A percentile compares a stretch with the other conserved stretches of the same genome.
phyloP scores from a whole-genome alignment of 2,113 vertebrate species.

The Mormoops blainvillei region DNA sequence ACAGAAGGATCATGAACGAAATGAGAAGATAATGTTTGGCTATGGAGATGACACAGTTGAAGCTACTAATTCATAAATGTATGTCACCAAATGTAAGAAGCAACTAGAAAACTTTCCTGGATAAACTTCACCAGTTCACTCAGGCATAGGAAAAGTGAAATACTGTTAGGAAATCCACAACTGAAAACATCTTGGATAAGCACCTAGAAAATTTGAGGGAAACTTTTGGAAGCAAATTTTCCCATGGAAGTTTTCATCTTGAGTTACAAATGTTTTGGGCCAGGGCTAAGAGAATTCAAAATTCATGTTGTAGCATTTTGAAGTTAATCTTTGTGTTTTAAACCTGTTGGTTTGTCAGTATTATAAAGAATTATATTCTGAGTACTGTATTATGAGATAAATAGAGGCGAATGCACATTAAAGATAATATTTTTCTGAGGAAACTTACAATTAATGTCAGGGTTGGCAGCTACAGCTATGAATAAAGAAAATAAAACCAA shows the following conservation, averaged over 20 bases:
- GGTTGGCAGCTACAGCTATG: not conserved
- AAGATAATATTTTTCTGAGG: not conserved
- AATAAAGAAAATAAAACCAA: constrained; percentile 4
- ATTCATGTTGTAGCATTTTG: not conserved
- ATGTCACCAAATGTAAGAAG: not conserved
- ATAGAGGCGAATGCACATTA: not conserved
- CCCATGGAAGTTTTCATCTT: not conserved
- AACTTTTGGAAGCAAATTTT: not conserved
- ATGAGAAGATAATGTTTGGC: not conserved
- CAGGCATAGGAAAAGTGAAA: not conserved
- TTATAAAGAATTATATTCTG: not conserved
- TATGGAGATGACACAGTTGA: not conserved
- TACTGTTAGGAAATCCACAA: not conserved
- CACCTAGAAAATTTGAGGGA: not conserved
- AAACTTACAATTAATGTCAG: not conserved
- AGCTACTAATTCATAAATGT: not conserved
- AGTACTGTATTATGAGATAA: not conserved
- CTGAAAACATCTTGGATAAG: not conserved
- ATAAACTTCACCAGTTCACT: not conserved
- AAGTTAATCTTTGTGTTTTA: not conserved
- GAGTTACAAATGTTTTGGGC: not conserved
- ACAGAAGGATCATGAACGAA: not conserved
- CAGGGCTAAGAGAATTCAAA: not conserved
- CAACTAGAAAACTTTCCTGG: not conserved
- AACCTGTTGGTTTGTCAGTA: not conserved